phyloP scores from a whole-genome alignment of 2,113 vertebrate species.

The Perca flavescens region DNA sequence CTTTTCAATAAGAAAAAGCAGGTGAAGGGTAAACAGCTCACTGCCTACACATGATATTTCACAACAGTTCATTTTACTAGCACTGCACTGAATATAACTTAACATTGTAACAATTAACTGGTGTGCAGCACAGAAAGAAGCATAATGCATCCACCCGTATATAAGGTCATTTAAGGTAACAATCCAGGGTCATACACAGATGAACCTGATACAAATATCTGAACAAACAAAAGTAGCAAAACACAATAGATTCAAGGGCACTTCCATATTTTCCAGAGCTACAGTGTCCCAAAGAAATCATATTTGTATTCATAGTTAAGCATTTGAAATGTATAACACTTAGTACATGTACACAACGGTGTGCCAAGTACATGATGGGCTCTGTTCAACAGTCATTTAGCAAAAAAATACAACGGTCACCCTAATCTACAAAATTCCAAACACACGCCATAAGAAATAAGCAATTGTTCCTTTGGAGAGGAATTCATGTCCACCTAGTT shows the following conservation, averaged over 20 bases:
- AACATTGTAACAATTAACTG: background rate
- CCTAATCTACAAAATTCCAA: background rate
- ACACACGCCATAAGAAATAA: background rate
- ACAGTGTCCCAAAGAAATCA: background rate
- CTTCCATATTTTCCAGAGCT: background rate
- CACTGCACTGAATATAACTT: background rate
- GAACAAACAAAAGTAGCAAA: background rate
- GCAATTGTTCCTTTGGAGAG: background rate
- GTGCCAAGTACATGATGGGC: background rate
- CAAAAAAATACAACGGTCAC: background rate
- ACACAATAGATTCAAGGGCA: background rate
- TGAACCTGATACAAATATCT: background rate
- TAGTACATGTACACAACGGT: background rate
- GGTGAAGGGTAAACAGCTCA: slow-evolving; percentile 4
- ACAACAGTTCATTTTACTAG: background rate
- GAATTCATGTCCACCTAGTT: background rate
- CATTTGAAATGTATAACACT: background rate
- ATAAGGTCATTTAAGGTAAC: background rate
- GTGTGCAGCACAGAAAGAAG: background rate
- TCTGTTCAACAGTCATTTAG: background rate
- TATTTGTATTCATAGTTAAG: background rate
- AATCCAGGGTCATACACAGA: background rate
- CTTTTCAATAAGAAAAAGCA: background rate
- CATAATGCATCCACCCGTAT: background rate
- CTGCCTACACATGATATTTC: slow-evolving; percentile 31